Evolutionary conservation across 1,140 invertebrate genomes (phyloP).

Genomic region (Aphis craccivora): DNA sequence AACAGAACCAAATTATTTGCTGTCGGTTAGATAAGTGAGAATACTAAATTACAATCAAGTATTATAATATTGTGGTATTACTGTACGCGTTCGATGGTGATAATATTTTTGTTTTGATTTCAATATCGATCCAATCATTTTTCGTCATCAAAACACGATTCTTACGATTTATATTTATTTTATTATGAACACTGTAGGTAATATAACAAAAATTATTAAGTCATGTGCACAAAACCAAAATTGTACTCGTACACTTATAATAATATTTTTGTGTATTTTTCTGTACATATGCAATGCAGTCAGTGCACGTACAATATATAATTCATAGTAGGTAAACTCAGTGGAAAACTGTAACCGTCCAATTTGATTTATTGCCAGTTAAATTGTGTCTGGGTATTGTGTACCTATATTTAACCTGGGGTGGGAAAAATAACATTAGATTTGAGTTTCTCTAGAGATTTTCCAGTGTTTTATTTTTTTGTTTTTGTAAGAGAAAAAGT

Average conservation of each 20-base stretch:
- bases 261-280: background rate
- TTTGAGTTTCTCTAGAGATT: conserved; percentile 28
- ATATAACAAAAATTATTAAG: background rate
- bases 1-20: background rate
- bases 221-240: background rate
- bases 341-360: conserved; percentile 37
- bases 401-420: background rate
- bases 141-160: background rate
- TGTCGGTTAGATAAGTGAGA: background rate
- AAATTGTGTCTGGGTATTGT: conserved; percentile 44
- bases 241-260: background rate
- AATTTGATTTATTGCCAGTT: conserved; percentile 41
- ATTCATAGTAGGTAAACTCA: conserved; percentile 37
- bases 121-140: background rate
- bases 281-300: background rate
- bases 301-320: conserved; percentile 13
- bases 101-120: background rate
- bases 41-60: background rate
- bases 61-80: background rate
- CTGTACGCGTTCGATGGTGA: background rate
- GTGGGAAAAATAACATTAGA: conserved; percentile 3
- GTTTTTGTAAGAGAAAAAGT: background rate
- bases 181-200: background rate
- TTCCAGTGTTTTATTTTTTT: background rate
- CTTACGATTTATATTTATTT: background rate